Evolutionary conservation across 2,888 invertebrate genomes (phyloP), one percentile per base, ranked within the genome.

Genomic region (Thereva nobilitata): DNA sequence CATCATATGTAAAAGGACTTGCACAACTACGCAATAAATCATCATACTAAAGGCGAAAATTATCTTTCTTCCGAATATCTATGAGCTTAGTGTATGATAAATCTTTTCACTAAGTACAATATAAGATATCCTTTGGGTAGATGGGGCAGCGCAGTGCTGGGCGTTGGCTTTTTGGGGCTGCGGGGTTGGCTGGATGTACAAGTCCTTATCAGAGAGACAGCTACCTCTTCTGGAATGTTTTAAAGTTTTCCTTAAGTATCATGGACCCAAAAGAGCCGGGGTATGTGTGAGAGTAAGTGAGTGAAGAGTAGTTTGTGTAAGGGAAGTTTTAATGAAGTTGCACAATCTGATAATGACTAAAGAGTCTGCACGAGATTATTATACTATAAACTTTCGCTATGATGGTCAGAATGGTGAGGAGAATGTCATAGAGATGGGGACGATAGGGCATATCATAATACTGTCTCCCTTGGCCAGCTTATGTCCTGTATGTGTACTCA

Each of bases 311-410:
- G 23, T 23, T 23, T 1, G 23, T 23, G 23, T 23, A 23, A 23
- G 23, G 47, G 37, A 68, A 68, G 50, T 68, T 66, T 66, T 68
- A 68, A 66, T 68, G 66, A 68, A 66, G 63, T 68, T 68, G 68
- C 66, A 66, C 66, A 68, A 66, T 68, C 68, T 66, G 68, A 68
- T 68, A 68, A 68, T 66, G 63, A 68, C 57, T 61, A 65, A 34
- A 49, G 59, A 65, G 54, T 65, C 65, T 64, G 10, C 53, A 66
- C 40, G 41, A 68, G 68, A 68, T 68, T 68, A 68, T 65, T 54
- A 35, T 66, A 40, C 23, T 37, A 41, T 45, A 68, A 67, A 65
- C 52, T 68, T 68, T 67, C 9, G 23, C 44, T 65, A 38, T 65
- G 53, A 65, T 65, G 59, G 65, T 64, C 68, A 59, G 55, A 59